These are phyloP conservation scores for Drosophila kepulauana DNA, from an alignment of 1,140 invertebrate species.

Conservation along the genomic window DNA sequence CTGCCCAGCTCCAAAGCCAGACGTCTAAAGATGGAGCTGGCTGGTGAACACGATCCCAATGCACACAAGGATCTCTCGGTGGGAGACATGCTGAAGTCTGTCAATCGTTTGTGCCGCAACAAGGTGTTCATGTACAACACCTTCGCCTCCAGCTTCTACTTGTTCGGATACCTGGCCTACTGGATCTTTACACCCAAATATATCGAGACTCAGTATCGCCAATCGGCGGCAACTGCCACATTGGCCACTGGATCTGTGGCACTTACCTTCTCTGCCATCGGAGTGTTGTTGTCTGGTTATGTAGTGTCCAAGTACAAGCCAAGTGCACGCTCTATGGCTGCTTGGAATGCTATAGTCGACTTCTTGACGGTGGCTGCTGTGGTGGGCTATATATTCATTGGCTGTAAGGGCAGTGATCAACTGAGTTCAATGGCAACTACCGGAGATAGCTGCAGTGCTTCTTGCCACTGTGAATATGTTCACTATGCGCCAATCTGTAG, in stretches of 20 bases:
- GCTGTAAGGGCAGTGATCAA: constrained; percentile 86
- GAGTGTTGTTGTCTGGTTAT: constrained; percentile 89
- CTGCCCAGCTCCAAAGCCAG: constrained; percentile 85
- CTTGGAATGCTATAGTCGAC: constrained; percentile 90
- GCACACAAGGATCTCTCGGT: constrained; percentile 52
- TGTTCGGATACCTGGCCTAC: constrained; percentile 90
- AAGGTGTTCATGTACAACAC: constrained; percentile 89
- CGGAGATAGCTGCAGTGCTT: constrained; percentile 86
- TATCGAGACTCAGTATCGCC: constrained; percentile 90
- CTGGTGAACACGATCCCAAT: constrained; percentile 2
- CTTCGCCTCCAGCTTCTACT: constrained; percentile 88
- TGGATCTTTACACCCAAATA: constrained; percentile 92
- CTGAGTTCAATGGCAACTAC: constrained; percentile 42
- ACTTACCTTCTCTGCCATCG: constrained; percentile 89
- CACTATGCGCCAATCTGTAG: constrained; percentile 90
- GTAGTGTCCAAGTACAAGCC: constrained; percentile 90
- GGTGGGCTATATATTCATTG: constrained; percentile 88
- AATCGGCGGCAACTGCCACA: constrained; percentile 89
- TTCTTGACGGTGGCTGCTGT: constrained; percentile 86
- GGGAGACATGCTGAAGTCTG: constrained; percentile 55
- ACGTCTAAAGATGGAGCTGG: constrained; percentile 30
- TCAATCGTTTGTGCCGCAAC: constrained; percentile 86
- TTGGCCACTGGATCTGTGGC: constrained; percentile 89
- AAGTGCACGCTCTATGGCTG: constrained; percentile 88
- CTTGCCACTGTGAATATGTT: constrained; percentile 89